Conservation (phyloP, 2,797 vertebrate genomes). For the Darevskia nairensis region DNA sequence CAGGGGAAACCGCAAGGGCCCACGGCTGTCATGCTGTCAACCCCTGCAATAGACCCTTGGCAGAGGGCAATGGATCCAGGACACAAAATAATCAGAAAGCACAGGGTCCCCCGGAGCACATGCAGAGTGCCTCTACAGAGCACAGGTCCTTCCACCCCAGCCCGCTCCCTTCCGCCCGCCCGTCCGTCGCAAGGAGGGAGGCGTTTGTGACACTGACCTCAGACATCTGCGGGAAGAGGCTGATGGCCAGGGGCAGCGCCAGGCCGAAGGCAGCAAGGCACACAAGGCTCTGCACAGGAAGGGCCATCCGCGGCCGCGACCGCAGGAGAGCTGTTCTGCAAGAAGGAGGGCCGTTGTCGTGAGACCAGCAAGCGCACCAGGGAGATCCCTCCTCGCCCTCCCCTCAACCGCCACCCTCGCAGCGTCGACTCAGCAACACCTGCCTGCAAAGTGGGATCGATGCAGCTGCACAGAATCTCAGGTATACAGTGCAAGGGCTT, state of each 20-base stretch:
- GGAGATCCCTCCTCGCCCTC: not conserved
- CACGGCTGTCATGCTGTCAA: too few species aligned
- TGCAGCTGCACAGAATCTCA: too few species aligned
- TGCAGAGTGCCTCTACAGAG: not conserved
- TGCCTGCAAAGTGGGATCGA: too few species aligned
- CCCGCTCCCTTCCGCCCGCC: not conserved
- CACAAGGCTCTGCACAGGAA: constrained; percentile 91
- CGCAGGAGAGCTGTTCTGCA: constrained; percentile 87
- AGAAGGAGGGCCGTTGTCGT: not conserved
- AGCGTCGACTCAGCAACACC: too few species aligned
- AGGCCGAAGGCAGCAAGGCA: constrained; percentile 91
- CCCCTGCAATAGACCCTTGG: too few species aligned
- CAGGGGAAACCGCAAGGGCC: not conserved
- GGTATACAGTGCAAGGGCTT: too few species aligned
- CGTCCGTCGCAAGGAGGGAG: not conserved
- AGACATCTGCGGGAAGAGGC: constrained; percentile 94
- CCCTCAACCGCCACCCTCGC: too few species aligned
- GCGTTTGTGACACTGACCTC: constrained; percentile 80
- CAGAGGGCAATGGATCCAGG: not conserved
- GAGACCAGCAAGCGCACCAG: rapidly evolving
- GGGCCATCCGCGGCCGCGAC: constrained; percentile 81
- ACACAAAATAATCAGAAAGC: not conserved
- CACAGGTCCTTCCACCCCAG: too few species aligned
- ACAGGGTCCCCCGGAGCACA: not conserved
- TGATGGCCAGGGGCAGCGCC: constrained; percentile 94